Base-by-base conservation (phyloP, 1,140 invertebrate species). In the Orussus abietinus region DNA sequence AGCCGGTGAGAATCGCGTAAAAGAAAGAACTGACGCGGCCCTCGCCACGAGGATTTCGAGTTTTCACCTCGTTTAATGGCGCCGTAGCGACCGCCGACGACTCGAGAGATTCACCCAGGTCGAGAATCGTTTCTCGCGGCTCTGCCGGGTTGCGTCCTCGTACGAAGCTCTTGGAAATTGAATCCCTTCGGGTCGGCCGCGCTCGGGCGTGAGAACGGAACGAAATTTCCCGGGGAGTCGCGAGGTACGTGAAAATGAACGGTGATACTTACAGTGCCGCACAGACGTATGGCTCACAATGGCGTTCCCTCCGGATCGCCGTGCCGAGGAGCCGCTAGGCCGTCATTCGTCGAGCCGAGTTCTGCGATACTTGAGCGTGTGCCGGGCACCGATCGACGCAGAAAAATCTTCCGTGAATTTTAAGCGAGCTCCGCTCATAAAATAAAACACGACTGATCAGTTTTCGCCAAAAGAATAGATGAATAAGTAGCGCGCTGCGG, bases 251-350 rank as follows among this genome's bases (percentile, higher is more conserved):
- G 78, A 77, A 77, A 80, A 76, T 77, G 74, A 62, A 67, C 74
- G 81, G 81, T 82, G 77, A 69, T 77, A 79, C 75, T 77, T 63
- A 68, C 71, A 66, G 67, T 71, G 62, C 59, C 48, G 37, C 62
- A 75, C 78, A 82, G 82, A 81, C 81, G 80, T 85, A 84, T 75
- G 80, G 82, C 72, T 80, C 81, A 85, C 82, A 84, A 85, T 85
- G 82, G 82, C 83, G 81, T 82, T 78, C 79, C 72, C n/a, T 76
- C 71, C 57, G 67, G 66, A 55, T 65, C 64, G 60, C 65, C 68
- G 69, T 71, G 69, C 66, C 66, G 47, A 42, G 48, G 30, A 17
- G 50, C 29, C 43, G 47, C 45, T 36, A 28, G 50, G 44, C 55
- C 49, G 45, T 53, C 47, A 65, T 60, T 60, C 49, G 52, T 38